These are phyloP conservation scores for Sinocyclocheilus anophthalmus DNA, from an alignment of 2,113 vertebrate genomes.

Conservation along the genomic window DNA sequence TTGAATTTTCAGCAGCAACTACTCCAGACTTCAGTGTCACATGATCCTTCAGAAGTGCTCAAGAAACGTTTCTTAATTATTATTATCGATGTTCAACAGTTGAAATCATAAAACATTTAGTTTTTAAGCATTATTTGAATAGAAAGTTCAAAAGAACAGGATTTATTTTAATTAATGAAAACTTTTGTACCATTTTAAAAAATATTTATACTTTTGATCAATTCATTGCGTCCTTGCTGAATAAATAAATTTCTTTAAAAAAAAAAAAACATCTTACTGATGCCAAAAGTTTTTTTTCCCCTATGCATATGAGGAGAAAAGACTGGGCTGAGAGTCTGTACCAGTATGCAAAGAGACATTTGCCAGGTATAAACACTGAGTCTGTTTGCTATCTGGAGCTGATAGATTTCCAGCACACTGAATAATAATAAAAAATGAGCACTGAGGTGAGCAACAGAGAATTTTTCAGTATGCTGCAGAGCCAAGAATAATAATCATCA, in stretches of 20 bases:
- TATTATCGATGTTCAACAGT: no score
- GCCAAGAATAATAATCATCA: conserved; percentile 25
- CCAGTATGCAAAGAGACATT: neutral
- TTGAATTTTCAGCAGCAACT: neutral
- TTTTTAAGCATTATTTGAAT: no score
- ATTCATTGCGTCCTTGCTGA: neutral
- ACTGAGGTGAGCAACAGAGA: neutral
- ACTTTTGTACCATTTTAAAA: neutral
- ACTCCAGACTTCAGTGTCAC: neutral
- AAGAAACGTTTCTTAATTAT: no score
- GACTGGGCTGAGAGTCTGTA: neutral
- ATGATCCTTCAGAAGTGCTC: neutral
- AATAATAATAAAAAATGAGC: conserved; percentile 10
- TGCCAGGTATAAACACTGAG: conserved; percentile 35
- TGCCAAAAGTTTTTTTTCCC: neutral
- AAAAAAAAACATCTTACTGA: neutral
- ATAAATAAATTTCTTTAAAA: neutral
- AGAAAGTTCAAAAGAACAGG: no score
- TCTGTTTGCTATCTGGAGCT: conserved; percentile 35
- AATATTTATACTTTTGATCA: neutral
- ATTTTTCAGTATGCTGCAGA: neutral
- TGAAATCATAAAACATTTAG: neutral
- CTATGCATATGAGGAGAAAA: neutral
- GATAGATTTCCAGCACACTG: conserved; percentile 14
- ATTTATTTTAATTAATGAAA: no score